Base-by-base conservation (phyloP, 2,113 vertebrate genomes). In the Rhipidura dahli region DNA sequence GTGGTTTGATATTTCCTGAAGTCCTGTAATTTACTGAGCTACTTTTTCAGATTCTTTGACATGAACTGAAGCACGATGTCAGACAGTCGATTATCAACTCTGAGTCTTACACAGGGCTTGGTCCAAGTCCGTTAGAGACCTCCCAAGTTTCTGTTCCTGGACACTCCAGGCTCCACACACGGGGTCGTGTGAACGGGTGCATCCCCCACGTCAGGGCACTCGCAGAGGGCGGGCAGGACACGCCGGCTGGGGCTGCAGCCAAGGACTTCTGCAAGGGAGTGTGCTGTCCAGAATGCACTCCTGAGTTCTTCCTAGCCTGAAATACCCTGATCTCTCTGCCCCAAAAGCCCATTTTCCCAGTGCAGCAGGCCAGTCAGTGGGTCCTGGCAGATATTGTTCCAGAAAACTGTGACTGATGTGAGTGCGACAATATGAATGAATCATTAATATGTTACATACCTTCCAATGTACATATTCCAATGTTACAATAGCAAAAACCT, bases 71-170 rank as follows among this genome's bases (percentile, higher is more conserved):
- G 40, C 66, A 71, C 39, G 51, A 77, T 49, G 87, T 87, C 76
- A 83, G 59, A 61, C 59, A 87, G 71, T 13, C 75, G 71, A 50
- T 86, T 83, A 87, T 6, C 51, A 81, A 2, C 0, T 2, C 60
- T 45, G 65, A 94, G 56, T n/a, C 56, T 82, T n/a, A 60, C 35
- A 31, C 23, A 88, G 78, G 50, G 84, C 60, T 96, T 64, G 76
- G 56, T 87, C 92, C 90, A 94, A 94, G 79, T 56, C 79, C 23
- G 22, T 93, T 5, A 90, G 49, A 95, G 93, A 96, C 96, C 96
- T 97, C 94, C 96, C 96, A 97, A 83, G 89, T 81, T 94, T 92
- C 49, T 78, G 60, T 81, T 90, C 44, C 78, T n/a, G 61, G 65
- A 47, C 27, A 19, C 18, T 39, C 7, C 39, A 59, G 96, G 76